Conservation (phyloP, 2,888 invertebrate species). For the Iphiclides podalirius region DNA sequence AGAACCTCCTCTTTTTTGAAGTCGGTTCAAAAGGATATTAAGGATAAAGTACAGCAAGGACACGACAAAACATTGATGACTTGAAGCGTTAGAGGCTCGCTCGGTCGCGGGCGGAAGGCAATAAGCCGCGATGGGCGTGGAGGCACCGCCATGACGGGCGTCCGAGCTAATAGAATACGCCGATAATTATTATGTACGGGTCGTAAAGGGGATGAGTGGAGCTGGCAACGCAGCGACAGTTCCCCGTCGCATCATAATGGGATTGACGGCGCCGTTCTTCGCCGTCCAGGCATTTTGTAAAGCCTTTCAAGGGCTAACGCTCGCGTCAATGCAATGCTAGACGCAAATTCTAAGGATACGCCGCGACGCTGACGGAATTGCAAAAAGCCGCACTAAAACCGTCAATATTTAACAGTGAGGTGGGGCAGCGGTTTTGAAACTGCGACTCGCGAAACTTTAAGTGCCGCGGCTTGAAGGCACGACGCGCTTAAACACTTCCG, state of each 20-base stretch:
- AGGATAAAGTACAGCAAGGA: background rate
- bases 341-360: background rate
- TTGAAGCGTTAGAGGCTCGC: background rate
- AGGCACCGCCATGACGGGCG: constrained; percentile 15
- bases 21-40: background rate
- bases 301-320: background rate
- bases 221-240: constrained; percentile 1
- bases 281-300: background rate
- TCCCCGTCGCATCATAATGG: constrained; percentile 1
- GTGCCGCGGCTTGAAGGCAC: too few species aligned
- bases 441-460: background rate
- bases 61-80: background rate
- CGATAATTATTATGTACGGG: constrained; percentile 19
- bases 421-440: background rate
- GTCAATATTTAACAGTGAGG: background rate
- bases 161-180: constrained; percentile 18
- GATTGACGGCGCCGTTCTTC: constrained; percentile 3
- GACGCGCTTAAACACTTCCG: too few species aligned
- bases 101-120: constrained; percentile 4
- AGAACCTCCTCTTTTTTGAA: too few species aligned
- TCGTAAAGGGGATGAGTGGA: constrained; percentile 16
- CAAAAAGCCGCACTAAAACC: background rate
- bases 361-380: background rate
- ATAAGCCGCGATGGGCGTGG: constrained; percentile 12
- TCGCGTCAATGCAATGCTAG: background rate